Conservation (phyloP, 2,113 vertebrate genomes). For the Brachionichthys hirsutus region DNA sequence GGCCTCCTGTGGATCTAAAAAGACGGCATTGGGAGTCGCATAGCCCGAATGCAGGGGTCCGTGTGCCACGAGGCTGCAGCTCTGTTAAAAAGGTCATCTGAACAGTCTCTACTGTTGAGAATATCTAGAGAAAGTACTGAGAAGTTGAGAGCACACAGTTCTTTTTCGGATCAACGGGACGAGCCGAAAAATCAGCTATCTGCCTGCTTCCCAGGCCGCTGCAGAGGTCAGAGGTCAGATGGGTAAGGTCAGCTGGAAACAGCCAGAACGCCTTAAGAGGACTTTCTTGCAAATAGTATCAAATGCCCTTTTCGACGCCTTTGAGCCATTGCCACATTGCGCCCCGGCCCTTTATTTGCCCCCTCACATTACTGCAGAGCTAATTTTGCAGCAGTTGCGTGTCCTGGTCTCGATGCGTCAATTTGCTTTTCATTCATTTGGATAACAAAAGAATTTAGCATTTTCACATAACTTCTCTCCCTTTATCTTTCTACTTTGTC, state of each 20-base stretch:
- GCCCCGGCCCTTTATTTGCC: conserved; percentile 55
- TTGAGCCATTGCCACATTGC: conserved; percentile 21
- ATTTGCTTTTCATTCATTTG: conserved; percentile 70
- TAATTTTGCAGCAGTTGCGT: conserved; percentile 66
- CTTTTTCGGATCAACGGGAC: conserved; percentile 19
- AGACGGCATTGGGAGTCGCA: conserved; percentile 17
- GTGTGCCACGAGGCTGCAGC: conserved; percentile 15
- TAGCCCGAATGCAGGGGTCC: conserved; percentile 17
- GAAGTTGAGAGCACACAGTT: conserved; percentile 17
- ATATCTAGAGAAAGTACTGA: conserved; percentile 12
- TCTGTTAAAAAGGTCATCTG: conserved; percentile 33
- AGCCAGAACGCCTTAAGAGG: conserved; percentile 39
- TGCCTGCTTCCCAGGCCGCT: conserved; percentile 42
- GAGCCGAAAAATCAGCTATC: conserved; percentile 55
- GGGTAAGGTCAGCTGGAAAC: conserved; percentile 55
- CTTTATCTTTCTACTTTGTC: conserved; percentile 33
- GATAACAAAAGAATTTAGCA: conserved; percentile 72
- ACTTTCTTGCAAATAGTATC: conserved; percentile 53
- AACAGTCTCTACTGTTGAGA: conserved; percentile 24
- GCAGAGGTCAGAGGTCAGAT: conserved; percentile 52
- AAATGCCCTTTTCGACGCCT: conserved; percentile 41
- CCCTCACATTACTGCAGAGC: conserved; percentile 56
- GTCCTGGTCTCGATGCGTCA: conserved; percentile 48
- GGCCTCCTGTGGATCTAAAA: conserved; percentile 39
- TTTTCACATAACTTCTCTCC: conserved; percentile 33